Percentiles rank a stretch among this genome's conserved stretches.
Conservation (phyloP, 1,140 invertebrate genomes). For the Solenopsis invicta region DNA sequence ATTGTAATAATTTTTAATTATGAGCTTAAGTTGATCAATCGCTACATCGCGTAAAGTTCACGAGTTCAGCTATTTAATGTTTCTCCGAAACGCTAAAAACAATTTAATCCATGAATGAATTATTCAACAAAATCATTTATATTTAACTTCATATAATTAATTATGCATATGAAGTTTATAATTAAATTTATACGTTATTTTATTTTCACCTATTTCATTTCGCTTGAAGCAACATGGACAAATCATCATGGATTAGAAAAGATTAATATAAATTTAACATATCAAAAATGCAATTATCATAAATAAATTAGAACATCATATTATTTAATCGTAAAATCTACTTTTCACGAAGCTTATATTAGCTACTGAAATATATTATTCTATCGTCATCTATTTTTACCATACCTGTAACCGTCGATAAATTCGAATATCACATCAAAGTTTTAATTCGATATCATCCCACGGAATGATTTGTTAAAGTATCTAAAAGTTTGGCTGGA, state of each 20-base stretch:
- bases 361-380: too few species aligned
- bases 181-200: not conserved
- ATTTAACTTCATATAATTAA: not conserved
- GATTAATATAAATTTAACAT: not conserved
- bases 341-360: too few species aligned
- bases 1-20: not conserved
- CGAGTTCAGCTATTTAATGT: not conserved
- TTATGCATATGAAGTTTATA: not conserved
- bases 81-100: not conserved
- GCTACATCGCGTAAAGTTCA: not conserved
- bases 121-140: not conserved
- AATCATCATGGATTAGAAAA: not conserved
- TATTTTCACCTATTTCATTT: not conserved
- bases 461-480: too few species aligned
- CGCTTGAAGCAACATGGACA: not conserved
- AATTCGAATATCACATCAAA: too few species aligned
- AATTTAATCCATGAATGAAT: not conserved
- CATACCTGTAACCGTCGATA: too few species aligned
- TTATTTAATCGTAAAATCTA: too few species aligned
- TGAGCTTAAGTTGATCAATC: conserved; percentile 7
- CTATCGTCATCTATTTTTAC: too few species aligned
- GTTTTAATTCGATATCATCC: too few species aligned
- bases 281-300: not conserved
- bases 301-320: too few species aligned
- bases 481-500: too few species aligned